Percentiles rank a stretch among this genome's conserved stretches.
Evolutionary conservation across 2,888 invertebrate genomes (phyloP).

Genomic region (Caenorhabditis sp.): DNA sequence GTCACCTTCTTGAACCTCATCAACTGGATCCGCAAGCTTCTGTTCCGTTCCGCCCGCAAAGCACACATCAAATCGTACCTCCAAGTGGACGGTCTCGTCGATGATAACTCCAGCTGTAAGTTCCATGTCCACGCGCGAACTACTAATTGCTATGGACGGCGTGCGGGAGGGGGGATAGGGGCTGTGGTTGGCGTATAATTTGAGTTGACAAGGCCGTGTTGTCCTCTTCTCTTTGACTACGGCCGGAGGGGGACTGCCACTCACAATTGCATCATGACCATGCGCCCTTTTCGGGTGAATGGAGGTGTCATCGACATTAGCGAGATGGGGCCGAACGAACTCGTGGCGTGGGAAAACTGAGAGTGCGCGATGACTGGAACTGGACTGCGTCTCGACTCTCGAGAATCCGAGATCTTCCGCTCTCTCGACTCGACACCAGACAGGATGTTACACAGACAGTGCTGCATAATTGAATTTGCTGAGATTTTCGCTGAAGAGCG

Average conservation of each 20-base stretch:
- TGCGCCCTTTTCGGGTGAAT: constrained; percentile 29
- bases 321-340: neutral
- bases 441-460: no score
- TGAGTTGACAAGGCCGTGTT: constrained; percentile 60
- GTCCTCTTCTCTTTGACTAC: constrained; percentile 13
- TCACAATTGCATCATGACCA: constrained; percentile 51
- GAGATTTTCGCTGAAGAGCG: no score
- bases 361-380: neutral
- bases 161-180: no score
- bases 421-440: no score
- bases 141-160: constrained; percentile 55
- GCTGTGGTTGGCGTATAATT: constrained; percentile 34
- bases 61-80: constrained; percentile 79
- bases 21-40: constrained; percentile 83
- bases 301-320: constrained; percentile 29
- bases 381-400: no score
- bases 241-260: constrained; percentile 9
- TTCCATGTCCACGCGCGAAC: constrained; percentile 12
- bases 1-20: constrained; percentile 84
- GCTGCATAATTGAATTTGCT: no score
- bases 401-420: no score
- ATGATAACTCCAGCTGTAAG: constrained; percentile 71
- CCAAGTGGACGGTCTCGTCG: constrained; percentile 73
- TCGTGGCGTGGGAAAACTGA: neutral
- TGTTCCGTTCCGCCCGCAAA: constrained; percentile 42